Base-by-base conservation (phyloP, 2,888 invertebrate species). In the Heliconius cydno region DNA sequence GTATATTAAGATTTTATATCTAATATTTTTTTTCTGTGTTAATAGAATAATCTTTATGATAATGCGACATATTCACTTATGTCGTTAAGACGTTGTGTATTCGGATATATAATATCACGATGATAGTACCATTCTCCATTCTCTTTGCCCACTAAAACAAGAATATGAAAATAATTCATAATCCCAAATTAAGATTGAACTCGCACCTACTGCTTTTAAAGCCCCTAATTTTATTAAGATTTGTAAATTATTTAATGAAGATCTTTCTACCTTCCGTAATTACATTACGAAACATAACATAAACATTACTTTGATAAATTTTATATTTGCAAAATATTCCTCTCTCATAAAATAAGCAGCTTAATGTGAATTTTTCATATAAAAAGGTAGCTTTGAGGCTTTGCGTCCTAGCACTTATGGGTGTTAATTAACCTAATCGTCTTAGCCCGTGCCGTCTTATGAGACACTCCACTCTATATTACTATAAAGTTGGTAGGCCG, bases 371-470 rank as follows among this genome's bases (percentile, higher is more conserved):
- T 38, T 7, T 57, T 60, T 34, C 19, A 60, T 25, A 73, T 73
- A 73, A 73, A 73, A 60, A 38, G 22, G 65, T 52, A 73, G 22
- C 57, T n/a, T 72, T 46, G 30, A 72, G 30, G n/a, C 72, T 15
- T 15, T 73, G 19, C 60, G 60, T 73, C 34, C 38, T 73, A 38
- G 38, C 60, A 60, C 73, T 73, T 73, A 60, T 38, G 60, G 57
- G 34, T 52, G 72, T 57, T 78, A 78, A 78, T 78, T 78, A 78
- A 66, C 72, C 78, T 66, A 57, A 72, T 34, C 57, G 30, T n/a
- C 72, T 57, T 73, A n/a, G 34, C 57, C 66, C 34, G 25, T 72
- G 72, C 65, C 65, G 65, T 72, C 72, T 73, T 73, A 73, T 65
- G 72, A 73, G 66, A 73, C 57, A 38, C 66, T 73, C 66, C 52